Base-by-base conservation (phyloP, 1,140 invertebrate genomes). In the Drosophila saltans region DNA sequence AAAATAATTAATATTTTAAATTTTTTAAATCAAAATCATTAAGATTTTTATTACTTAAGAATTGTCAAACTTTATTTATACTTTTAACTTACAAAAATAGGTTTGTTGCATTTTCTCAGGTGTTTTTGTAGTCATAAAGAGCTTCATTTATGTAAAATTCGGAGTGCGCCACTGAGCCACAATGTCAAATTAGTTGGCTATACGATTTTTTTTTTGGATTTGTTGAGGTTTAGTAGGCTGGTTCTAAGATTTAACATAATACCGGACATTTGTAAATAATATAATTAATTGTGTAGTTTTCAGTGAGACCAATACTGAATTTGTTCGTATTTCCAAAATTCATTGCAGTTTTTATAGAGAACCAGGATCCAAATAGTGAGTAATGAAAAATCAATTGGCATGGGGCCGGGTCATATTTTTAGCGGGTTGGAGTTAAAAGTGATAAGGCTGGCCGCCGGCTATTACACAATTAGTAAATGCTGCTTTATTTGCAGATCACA, bases 351-450 rank as follows among this genome's bases (percentile, higher is more conserved):
- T 83, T 74, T 77, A 89, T 67, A 52, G 45, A 24, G 7, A 52
- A 26, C 45, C 8, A 26, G 24, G 21, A 52, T 79, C 75, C 40
- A 33, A 52, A 41, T 59, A 57, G 75, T 70, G 69, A 65, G 83
- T 85, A 66, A 86, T 40, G 45, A 72, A 85, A 85, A 85, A 86
- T 86, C 83, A 89, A 86, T 86, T 58, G 66, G 45, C 69, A 59
- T 63, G 52, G 61, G 43, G 76, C 59, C 61, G 60, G 48, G 65
- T 64, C 58, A 62, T 64, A 66, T 64, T 59, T 86, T 79, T 80
- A 66, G 73, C 73, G 57, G 59, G 60, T 77, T 61, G 66, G 69
- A 66, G 30, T 70, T 76, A 16, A 21, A 48, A 52, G 3, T 52
- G 83, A 86, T 86, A 88, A 86, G 45, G 45, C 45, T 52, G 8